Evolutionary conservation across 1,140 invertebrate species (phyloP), one percentile per base, ranked within the genome.

Genomic region (Zaprionus inermis): DNA sequence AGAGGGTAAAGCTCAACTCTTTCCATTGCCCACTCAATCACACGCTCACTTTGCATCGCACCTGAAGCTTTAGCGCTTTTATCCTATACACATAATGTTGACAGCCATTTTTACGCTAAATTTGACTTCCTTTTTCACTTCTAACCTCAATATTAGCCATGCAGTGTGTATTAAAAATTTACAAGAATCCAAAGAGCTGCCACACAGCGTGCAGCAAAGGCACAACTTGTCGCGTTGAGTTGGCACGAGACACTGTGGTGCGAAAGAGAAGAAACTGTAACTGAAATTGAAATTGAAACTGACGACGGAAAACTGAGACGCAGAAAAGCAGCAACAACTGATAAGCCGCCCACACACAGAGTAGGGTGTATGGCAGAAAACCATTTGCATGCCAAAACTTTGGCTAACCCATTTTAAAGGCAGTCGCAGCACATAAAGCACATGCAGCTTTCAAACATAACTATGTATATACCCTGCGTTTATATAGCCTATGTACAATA

Each of bases 191-290:
- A 51, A 16, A 24, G 51, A 57, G 34, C 11, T 20, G 5, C 28
- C 52, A 30, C 49, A 24, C 30, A 5, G 5, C 41, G 32, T 52
- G 22, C 55, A 36, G n/a, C 44, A 49, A 10, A 20, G 5, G 58
- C 57, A 71, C 72, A 80, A 81, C 81, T 81, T 65, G 71, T 65
- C 58, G 68, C 69, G 24, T 49, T 67, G 68, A 82, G 63, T 61
- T 77, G 72, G 18, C 72, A 46, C 38, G 54, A 61, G 68, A 51
- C 59, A 82, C 79, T 85, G 78, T 85, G 78, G 76, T 49, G 70
- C 60, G 28, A 70, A 61, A 34, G 9, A 9, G n/a, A 20, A 22
- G 18, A 22, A 49, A 44, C 18, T 49, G 44, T 49, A 18, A 22
- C 44, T 49, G 44, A 5, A 41, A 41, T 2, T 32, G 30, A 32